Evolutionary conservation across 2,797 vertebrate species (phyloP).

Genomic region (Gobio occitaniae): DNA sequence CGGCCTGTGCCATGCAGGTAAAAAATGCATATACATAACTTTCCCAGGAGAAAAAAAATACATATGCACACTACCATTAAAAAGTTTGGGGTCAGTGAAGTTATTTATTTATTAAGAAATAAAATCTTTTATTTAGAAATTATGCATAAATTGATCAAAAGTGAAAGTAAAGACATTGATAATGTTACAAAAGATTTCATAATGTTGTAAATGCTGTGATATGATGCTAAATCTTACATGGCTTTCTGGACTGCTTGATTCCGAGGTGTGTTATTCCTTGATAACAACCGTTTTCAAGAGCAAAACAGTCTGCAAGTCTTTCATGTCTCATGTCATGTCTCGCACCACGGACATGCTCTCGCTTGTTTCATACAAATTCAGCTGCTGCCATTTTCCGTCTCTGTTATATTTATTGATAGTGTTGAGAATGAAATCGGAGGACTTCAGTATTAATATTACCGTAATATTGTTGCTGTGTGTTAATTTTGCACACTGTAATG

Average conservation of each 20-base stretch:
- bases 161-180: not conserved
- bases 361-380: not conserved
- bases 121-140: not conserved
- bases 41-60: not conserved
- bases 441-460: not conserved
- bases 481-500: not conserved
- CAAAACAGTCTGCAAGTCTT: not conserved
- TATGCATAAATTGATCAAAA: not conserved
- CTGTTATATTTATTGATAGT: not conserved
- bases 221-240: not conserved
- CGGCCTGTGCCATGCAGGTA: not conserved
- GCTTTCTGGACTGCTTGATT: not conserved
- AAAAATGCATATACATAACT: too few relatives aligned
- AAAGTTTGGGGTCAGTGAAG: not conserved
- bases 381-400: not conserved
- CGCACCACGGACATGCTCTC: not conserved
- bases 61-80: not conserved
- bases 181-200: not conserved
- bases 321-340: not conserved
- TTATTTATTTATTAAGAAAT: not conserved
- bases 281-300: not conserved
- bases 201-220: not conserved
- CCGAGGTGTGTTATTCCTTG: not conserved
- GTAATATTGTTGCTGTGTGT: not conserved
- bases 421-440: not conserved